These are phyloP conservation scores for Platycnemis pennipes DNA, from an alignment of 2,888 invertebrate genomes.

Conservation along the genomic window DNA sequence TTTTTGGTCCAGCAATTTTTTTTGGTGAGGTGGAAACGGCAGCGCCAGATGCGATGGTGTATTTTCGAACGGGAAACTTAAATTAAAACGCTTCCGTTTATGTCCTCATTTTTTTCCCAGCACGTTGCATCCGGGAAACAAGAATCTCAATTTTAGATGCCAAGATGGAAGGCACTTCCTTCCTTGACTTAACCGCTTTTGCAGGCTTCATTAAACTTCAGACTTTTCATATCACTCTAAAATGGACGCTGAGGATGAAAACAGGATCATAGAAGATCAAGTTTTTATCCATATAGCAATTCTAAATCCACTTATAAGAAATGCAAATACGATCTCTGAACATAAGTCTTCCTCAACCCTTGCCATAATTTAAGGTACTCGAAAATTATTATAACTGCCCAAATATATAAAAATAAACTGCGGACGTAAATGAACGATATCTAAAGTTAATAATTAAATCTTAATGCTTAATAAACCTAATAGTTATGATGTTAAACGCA, in stretches of 20 bases:
- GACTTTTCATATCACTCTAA: neutral
- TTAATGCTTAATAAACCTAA: no score
- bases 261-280: neutral
- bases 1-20: neutral
- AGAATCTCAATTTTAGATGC: neutral
- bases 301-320: neutral
- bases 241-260: neutral
- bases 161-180: neutral
- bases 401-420: no score
- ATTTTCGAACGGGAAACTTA: neutral
- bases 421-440: no score
- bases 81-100: constrained; percentile 9
- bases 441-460: no score
- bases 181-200: neutral
- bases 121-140: neutral
- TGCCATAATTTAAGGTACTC: no score
- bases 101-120: neutral
- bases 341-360: no score
- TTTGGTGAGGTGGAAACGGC: neutral
- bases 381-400: no score
- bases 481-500: no score
- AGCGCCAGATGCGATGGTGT: neutral
- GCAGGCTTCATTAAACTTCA: neutral
- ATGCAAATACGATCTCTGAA: no score
- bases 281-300: neutral